phyloP scores from a whole-genome alignment of 2,797 vertebrate genomes.

The Sebastes umbrosus region DNA sequence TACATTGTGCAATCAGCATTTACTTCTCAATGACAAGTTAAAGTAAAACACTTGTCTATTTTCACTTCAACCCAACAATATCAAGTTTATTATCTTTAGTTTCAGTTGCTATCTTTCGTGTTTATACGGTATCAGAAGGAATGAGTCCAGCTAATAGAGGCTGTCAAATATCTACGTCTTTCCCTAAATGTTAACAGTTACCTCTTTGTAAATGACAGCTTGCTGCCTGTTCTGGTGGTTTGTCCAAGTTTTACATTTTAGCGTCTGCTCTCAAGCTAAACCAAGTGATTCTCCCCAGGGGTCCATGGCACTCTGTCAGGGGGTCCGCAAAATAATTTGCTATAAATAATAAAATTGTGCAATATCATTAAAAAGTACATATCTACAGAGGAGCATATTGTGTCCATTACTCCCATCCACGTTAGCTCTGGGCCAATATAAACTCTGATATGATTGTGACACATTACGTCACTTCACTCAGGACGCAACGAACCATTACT shows the following conservation, averaged over 20 bases:
- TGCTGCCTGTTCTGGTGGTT: neutral
- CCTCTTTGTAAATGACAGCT: neutral
- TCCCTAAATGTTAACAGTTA: neutral
- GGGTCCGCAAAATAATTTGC: too few relatives aligned
- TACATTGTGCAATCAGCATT: neutral
- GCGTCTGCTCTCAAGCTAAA: neutral
- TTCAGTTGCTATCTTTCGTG: neutral
- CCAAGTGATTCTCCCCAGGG: neutral
- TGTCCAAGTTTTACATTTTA: neutral
- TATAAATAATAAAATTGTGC: too few relatives aligned
- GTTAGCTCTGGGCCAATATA: too few relatives aligned
- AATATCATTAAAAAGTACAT: too few relatives aligned
- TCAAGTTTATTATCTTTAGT: neutral
- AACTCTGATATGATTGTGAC: too few relatives aligned
- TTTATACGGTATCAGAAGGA: neutral
- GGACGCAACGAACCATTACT: too few relatives aligned
- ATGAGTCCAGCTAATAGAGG: neutral
- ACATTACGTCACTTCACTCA: too few relatives aligned
- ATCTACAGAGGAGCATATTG: too few relatives aligned
- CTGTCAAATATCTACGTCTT: neutral
- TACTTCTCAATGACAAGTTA: neutral
- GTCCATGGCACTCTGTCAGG: too few relatives aligned
- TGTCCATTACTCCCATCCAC: too few relatives aligned
- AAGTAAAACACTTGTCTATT: neutral
- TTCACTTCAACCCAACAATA: neutral